Evolutionary conservation across 2,113 vertebrate species (phyloP).

Genomic region (Ahaetulla prasina): DNA sequence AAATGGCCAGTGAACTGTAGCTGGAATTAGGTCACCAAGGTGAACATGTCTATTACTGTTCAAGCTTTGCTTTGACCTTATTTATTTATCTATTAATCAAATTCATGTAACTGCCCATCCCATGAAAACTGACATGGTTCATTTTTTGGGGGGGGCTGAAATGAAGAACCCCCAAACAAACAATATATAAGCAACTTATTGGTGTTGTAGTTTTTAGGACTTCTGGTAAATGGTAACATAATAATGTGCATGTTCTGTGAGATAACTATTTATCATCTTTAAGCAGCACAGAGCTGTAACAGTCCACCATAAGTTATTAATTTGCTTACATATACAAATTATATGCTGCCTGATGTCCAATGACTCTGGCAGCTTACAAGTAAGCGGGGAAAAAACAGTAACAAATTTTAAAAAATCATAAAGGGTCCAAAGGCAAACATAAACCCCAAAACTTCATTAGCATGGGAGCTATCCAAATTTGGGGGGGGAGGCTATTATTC

Average conservation of each 20-base stretch:
- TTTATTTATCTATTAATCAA: neutral
- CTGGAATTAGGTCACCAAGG: neutral
- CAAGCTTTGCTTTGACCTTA: neutral
- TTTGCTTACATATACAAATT: neutral
- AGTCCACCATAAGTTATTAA: neutral
- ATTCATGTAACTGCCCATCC: neutral
- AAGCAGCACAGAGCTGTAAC: neutral
- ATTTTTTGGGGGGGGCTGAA: neutral
- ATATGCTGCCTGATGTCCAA: neutral
- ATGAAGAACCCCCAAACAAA: neutral
- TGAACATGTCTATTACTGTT: neutral
- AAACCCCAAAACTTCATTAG: neutral
- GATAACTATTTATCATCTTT: rapidly evolving
- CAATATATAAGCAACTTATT: neutral
- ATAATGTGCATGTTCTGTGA: neutral
- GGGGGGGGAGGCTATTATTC: neutral
- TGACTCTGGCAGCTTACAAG: neutral
- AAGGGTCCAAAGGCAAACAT: neutral
- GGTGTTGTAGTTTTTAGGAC: neutral
- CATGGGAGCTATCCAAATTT: neutral
- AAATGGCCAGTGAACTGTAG: neutral
- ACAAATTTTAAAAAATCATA: neutral
- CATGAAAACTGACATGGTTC: no score
- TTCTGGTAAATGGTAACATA: neutral
- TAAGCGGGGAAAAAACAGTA: neutral